A percentile compares a stretch with the other conserved stretches of the same genome.
Evolutionary conservation across 2,113 vertebrate species (phyloP).

Genomic region (Rhinopomastus cyanomelas): DNA sequence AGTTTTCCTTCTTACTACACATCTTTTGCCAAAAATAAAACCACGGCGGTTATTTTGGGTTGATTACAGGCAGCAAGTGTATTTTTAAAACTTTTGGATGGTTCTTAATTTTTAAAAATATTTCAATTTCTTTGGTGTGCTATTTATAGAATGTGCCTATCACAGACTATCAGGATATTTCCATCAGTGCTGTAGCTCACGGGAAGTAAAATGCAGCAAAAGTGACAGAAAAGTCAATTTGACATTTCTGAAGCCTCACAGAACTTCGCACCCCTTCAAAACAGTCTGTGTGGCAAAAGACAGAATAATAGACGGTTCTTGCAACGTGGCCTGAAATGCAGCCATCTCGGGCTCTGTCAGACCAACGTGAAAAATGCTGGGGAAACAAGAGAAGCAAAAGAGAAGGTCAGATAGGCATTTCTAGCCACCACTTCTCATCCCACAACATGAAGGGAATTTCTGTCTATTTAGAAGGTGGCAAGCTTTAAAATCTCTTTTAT

Average conservation of each 20-base stretch:
- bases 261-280: slow-evolving; percentile 45
- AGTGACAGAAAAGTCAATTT: slow-evolving; percentile 61
- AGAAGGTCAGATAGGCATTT: background rate
- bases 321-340: slow-evolving; percentile 3
- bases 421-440: background rate
- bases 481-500: background rate
- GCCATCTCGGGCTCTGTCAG: background rate
- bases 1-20: background rate
- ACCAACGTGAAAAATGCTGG: background rate
- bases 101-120: background rate
- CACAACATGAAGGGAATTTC: background rate
- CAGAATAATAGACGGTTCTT: slow-evolving; percentile 16
- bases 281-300: slow-evolving; percentile 17
- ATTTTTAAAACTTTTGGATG: background rate
- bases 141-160: slow-evolving; percentile 27
- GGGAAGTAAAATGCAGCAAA: background rate
- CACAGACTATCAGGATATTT: slow-evolving; percentile 33
- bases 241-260: slow-evolving; percentile 27
- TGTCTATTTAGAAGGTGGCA: background rate
- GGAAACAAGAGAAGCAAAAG: background rate
- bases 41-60: background rate
- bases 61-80: background rate
- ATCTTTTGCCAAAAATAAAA: slow-evolving; percentile 26
- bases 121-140: background rate
- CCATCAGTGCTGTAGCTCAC: background rate